A percentile compares a stretch with the other conserved stretches of the same genome.
These are phyloP conservation scores for Astreopora myriophthalma DNA, from an alignment of 64 coral and sea anemone species.

Conservation along the genomic window DNA sequence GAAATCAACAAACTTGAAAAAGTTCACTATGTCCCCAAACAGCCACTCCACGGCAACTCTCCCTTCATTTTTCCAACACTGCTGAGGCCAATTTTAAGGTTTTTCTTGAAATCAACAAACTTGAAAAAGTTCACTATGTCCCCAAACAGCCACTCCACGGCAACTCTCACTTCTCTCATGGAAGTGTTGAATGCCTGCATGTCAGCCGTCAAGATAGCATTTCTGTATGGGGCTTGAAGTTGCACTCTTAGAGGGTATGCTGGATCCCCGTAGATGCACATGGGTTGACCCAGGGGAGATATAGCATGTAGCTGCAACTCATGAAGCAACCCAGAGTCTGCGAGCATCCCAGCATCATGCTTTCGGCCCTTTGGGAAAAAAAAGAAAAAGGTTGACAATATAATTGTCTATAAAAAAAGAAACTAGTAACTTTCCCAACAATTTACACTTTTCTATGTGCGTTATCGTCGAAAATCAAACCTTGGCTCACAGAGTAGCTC, in stretches of 20 bases:
- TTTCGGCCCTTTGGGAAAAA: slow-evolving; percentile 16
- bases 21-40: no score
- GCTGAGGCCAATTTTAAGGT: slow-evolving; percentile 14
- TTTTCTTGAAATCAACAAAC: slow-evolving; percentile 16
- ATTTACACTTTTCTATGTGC: no score
- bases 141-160: not conserved
- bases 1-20: no score
- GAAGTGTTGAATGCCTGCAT: slow-evolving; percentile 15
- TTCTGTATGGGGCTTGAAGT: not conserved
- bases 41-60: no score
- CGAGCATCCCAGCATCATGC: not conserved
- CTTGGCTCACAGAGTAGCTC: not conserved
- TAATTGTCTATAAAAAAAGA: not conserved
- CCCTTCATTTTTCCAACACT: not conserved
- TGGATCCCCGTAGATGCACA: not conserved
- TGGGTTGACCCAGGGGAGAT: not conserved
- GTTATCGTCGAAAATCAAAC: no score
- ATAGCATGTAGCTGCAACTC: not conserved
- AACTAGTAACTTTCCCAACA: no score
- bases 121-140: not conserved
- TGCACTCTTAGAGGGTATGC: not conserved
- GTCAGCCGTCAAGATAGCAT: not conserved
- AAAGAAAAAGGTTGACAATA: not conserved
- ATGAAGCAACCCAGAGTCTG: not conserved
- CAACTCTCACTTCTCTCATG: not conserved